Evolutionary conservation across 2,888 invertebrate genomes (phyloP).

Genomic region (Lacanobia wlatinum): DNA sequence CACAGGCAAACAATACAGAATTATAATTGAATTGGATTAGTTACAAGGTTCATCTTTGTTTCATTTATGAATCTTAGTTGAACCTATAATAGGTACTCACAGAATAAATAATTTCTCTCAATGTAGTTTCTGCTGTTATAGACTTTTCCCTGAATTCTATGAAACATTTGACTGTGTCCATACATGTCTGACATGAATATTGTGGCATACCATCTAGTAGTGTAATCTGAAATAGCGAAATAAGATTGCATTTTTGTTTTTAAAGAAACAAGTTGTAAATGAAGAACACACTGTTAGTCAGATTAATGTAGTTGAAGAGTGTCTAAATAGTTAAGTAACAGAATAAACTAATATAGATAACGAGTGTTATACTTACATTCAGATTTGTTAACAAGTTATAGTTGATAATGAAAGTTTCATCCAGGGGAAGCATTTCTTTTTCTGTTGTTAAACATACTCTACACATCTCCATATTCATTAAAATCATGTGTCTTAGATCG

Average conservation of each 20-base stretch:
- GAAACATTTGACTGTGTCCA: conserved; percentile 70
- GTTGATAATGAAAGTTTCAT: conserved; percentile 71
- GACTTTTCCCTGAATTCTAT: conserved; percentile 77
- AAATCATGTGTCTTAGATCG: not conserved
- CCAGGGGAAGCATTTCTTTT: conserved; percentile 67
- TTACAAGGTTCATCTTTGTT: not conserved
- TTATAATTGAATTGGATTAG: not conserved
- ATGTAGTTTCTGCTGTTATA: conserved; percentile 68
- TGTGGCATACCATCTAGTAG: conserved; percentile 76
- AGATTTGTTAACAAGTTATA: conserved; percentile 82
- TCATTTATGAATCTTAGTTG: not conserved
- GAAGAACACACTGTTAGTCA: not conserved
- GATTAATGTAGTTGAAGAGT: not conserved
- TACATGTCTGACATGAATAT: conserved; percentile 73
- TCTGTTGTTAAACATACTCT: conserved; percentile 78
- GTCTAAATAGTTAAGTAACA: not conserved
- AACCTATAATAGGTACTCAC: conserved; percentile 31
- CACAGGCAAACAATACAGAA: not conserved
- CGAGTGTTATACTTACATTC: conserved; percentile 71
- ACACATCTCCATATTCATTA: conserved; percentile 75
- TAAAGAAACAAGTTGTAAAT: not conserved
- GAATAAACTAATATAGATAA: not conserved
- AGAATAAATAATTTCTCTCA: conserved; percentile 62
- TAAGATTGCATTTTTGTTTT: not conserved
- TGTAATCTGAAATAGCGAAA: conserved; percentile 70